Evolutionary conservation across 2,113 vertebrate species (phyloP).

Genomic region (Ophthalmolycus amberensis): DNA sequence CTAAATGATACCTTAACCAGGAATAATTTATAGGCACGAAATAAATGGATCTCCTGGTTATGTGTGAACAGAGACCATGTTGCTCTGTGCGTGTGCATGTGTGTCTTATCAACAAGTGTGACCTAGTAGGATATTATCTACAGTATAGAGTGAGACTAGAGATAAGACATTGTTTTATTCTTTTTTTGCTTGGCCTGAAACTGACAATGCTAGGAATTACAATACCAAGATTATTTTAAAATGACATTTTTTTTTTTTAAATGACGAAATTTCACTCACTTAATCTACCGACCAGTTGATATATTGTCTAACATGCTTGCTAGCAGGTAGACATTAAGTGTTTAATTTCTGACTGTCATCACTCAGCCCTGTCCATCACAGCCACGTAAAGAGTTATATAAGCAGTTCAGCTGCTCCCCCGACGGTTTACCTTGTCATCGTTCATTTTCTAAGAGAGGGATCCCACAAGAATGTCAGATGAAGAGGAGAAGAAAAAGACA

Average conservation of each 20-base stretch:
- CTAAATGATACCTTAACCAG: constrained; percentile 82
- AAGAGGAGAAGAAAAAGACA: constrained; percentile 66
- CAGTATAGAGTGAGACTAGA: constrained; percentile 53
- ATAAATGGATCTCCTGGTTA: constrained; percentile 76
- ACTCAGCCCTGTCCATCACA: constrained; percentile 63
- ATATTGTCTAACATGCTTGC: constrained; percentile 28
- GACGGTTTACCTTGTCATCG: constrained; percentile 72
- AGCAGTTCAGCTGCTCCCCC: constrained; percentile 65
- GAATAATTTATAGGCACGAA: constrained; percentile 79
- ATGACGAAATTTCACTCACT: not conserved
- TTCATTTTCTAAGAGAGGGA: constrained; percentile 69
- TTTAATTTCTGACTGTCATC: constrained; percentile 61
- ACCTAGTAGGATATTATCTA: constrained; percentile 77
- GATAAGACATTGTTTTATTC: constrained; percentile 4
- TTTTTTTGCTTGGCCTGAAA: constrained; percentile 22
- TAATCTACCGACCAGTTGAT: constrained; percentile 32
- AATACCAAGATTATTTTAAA: not conserved
- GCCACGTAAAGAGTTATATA: constrained; percentile 68
- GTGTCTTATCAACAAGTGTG: constrained; percentile 84
- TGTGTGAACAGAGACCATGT: constrained; percentile 50
- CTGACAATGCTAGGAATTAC: constrained; percentile 10
- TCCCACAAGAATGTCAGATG: constrained; percentile 71
- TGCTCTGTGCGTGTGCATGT: constrained; percentile 13
- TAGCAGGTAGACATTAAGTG: constrained; percentile 49
- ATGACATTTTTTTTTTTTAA: not conserved